Conservation (phyloP, 2,888 invertebrate genomes). For the Onchidella celtica region DNA sequence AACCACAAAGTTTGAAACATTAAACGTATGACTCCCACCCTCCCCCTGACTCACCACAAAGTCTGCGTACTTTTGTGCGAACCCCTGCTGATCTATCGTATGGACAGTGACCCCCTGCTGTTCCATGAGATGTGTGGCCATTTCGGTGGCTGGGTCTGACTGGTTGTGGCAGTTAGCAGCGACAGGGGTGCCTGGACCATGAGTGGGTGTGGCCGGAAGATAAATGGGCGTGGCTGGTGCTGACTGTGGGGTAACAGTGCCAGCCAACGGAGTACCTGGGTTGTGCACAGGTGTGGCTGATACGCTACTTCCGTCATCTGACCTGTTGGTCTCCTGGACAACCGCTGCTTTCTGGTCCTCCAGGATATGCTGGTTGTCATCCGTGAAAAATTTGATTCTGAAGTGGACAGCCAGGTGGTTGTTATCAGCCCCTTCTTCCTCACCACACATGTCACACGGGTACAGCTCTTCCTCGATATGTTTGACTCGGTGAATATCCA, state of each 20-base stretch:
- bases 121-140: constrained; percentile 6
- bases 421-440: constrained; percentile 22
- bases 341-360: constrained; percentile 50
- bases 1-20: constrained; percentile 32
- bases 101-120: constrained; percentile 5
- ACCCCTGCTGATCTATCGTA: constrained; percentile 27
- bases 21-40: constrained; percentile 8
- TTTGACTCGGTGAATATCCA: constrained; percentile 50
- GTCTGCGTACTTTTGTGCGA: constrained; percentile 36
- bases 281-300: constrained; percentile 29
- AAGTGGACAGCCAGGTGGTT: constrained; percentile 48
- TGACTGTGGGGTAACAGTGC: constrained; percentile 36
- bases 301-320: constrained; percentile 37
- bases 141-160: constrained; percentile 9
- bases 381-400: constrained; percentile 47
- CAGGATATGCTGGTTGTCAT: constrained; percentile 51
- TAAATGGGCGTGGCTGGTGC: constrained; percentile 44
- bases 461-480: constrained; percentile 51
- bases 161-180: neutral
- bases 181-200: constrained; percentile 32
- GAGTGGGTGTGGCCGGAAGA: constrained; percentile 35
- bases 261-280: constrained; percentile 4
- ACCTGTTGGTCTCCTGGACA: constrained; percentile 30
- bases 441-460: constrained; percentile 48
- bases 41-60: constrained; percentile 13